Conservation (phyloP, 2,797 vertebrate genomes). For the Balearica regulorum region DNA sequence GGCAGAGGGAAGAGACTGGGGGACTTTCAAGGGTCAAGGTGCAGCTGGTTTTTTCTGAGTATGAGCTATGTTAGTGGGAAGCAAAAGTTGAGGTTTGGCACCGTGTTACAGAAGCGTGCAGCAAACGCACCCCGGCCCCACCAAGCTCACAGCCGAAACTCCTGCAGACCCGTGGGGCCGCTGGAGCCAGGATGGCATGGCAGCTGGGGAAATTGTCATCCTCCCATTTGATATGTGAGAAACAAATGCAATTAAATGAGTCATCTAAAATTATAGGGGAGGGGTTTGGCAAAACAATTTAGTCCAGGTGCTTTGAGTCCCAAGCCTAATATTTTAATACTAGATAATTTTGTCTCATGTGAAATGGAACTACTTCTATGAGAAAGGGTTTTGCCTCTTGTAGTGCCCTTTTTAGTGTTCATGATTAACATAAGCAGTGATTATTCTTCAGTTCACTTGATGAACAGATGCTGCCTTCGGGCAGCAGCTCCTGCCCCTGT, state of each 20-base stretch:
- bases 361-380: background rate
- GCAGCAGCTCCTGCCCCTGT: background rate
- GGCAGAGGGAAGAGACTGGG: accelerated
- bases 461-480: background rate
- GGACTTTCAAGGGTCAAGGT: background rate
- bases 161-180: background rate
- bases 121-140: accelerated
- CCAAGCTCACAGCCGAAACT: background rate
- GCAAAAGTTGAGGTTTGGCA: background rate
- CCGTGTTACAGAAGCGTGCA: accelerated
- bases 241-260: background rate
- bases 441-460: background rate
- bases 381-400: background rate
- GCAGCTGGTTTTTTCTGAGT: background rate
- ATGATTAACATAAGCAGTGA: background rate
- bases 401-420: background rate
- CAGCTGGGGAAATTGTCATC: background rate
- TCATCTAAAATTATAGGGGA: background rate
- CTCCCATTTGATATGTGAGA: background rate
- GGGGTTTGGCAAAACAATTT: background rate
- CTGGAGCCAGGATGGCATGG: background rate
- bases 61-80: background rate
- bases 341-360: background rate
- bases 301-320: background rate
- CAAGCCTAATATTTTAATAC: background rate